Percentiles rank a stretch among this genome's conserved stretches.
phyloP scores from a whole-genome alignment of 1,140 invertebrate species.

The Rhizoglyphus robini region DNA sequence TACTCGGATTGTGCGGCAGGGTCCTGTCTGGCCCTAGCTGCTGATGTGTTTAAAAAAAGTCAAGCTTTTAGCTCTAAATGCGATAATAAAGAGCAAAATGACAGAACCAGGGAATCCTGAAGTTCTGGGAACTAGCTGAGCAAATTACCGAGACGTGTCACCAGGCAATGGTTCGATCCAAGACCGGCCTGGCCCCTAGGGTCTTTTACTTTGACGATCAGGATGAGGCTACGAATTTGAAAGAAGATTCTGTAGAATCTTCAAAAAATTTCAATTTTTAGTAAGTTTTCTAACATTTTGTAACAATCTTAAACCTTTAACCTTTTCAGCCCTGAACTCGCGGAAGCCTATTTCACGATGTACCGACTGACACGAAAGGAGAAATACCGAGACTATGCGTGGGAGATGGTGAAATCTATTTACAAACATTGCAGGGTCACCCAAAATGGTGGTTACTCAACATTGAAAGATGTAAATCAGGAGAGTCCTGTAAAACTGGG shows the following conservation, averaged over 20 bases:
- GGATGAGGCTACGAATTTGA: background rate
- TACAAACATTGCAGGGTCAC: background rate
- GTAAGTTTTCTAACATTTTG: background rate
- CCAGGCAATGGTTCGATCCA: background rate
- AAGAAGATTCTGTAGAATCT: background rate
- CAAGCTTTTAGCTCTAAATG: too few relatives aligned
- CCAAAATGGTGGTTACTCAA: background rate
- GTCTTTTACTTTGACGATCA: background rate
- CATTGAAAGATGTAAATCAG: background rate
- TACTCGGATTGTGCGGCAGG: too few relatives aligned
- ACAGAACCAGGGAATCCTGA: too few relatives aligned
- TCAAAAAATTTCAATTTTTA: background rate
- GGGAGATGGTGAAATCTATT: constrained; percentile 2
- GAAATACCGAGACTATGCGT: background rate
- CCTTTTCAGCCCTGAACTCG: background rate
- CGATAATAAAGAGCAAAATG: too few relatives aligned
- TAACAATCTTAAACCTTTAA: background rate
- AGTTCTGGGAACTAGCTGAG: too few relatives aligned
- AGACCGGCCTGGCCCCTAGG: background rate
- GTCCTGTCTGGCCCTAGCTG: too few relatives aligned
- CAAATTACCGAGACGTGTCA: constrained; percentile 1
- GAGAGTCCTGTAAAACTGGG: background rate
- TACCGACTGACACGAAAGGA: background rate
- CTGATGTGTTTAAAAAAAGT: too few relatives aligned
- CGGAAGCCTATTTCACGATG: background rate